Conservation (phyloP, 2,888 invertebrate genomes). For the Graphium colonna region DNA sequence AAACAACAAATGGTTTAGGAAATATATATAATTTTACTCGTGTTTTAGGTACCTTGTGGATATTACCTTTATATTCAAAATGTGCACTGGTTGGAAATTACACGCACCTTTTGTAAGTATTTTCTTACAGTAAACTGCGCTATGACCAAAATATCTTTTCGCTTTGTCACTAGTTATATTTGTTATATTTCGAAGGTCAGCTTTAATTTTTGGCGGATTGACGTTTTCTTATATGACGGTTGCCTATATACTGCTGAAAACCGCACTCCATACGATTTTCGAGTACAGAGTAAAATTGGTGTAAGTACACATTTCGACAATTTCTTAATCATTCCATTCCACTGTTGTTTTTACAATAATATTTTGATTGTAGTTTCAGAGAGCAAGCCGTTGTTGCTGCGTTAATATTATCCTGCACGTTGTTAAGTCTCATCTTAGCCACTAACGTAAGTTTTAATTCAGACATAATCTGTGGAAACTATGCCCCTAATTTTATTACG, state of each 20-base stretch:
- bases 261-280: slow-evolving; percentile 64
- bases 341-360: too few relatives aligned
- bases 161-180: neutral
- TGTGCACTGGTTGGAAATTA: slow-evolving; percentile 51
- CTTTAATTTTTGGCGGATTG: slow-evolving; percentile 57
- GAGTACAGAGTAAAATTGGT: slow-evolving; percentile 67
- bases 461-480: too few relatives aligned
- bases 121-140: neutral
- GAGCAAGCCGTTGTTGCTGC: slow-evolving; percentile 56
- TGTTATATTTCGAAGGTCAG: slow-evolving; percentile 39
- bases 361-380: slow-evolving; percentile 43
- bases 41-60: slow-evolving; percentile 57
- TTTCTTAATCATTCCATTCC: neutral
- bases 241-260: slow-evolving; percentile 55
- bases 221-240: slow-evolving; percentile 56
- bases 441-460: slow-evolving; percentile 46
- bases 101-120: slow-evolving; percentile 60
- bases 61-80: slow-evolving; percentile 67
- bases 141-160: neutral
- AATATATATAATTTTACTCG: slow-evolving; percentile 14
- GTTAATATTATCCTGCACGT: slow-evolving; percentile 51
- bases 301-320: slow-evolving; percentile 43
- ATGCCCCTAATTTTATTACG: too few relatives aligned
- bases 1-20: too few relatives aligned
- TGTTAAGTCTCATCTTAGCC: slow-evolving; percentile 50